These are phyloP conservation scores for Polypedilum vanderplanki DNA, from an alignment of 1,140 invertebrate species.

Conservation along the genomic window DNA sequence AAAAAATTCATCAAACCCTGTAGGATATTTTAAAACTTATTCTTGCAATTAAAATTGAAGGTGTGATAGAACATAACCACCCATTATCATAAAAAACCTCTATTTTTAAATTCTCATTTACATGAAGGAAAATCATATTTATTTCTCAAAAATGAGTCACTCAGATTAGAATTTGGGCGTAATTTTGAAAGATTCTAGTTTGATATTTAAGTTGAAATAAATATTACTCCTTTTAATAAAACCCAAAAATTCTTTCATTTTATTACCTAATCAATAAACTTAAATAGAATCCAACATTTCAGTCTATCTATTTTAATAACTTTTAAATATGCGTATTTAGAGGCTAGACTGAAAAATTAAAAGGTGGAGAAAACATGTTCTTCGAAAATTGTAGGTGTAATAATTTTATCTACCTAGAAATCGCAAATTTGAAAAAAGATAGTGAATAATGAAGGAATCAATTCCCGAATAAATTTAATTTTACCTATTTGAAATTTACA, in stretches of 20 bases:
- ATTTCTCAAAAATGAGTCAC: too few relatives aligned
- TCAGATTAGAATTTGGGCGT: not conserved
- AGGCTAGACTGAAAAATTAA: not conserved
- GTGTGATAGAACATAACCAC: not conserved
- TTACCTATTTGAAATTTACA: not conserved
- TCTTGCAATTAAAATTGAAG: slow-evolving; percentile 8
- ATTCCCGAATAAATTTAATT: too few relatives aligned
- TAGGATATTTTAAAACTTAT: not conserved
- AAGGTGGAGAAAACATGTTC: not conserved
- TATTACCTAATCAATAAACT: too few relatives aligned
- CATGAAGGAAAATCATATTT: not conserved
- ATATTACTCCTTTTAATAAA: too few relatives aligned
- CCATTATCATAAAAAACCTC: not conserved
- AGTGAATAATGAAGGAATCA: too few relatives aligned
- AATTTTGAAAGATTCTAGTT: not conserved
- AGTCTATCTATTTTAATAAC: too few relatives aligned
- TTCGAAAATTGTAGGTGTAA: not conserved
- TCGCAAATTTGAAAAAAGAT: too few relatives aligned
- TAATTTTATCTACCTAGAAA: not conserved
- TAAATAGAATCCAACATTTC: too few relatives aligned
- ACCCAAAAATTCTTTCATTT: too few relatives aligned
- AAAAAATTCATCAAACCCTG: not conserved
- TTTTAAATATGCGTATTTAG: too few relatives aligned
- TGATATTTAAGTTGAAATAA: not conserved
- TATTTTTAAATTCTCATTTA: not conserved